phyloP scores from a whole-genome alignment of 2,113 vertebrate species.

The Gobiocypris rarus region DNA sequence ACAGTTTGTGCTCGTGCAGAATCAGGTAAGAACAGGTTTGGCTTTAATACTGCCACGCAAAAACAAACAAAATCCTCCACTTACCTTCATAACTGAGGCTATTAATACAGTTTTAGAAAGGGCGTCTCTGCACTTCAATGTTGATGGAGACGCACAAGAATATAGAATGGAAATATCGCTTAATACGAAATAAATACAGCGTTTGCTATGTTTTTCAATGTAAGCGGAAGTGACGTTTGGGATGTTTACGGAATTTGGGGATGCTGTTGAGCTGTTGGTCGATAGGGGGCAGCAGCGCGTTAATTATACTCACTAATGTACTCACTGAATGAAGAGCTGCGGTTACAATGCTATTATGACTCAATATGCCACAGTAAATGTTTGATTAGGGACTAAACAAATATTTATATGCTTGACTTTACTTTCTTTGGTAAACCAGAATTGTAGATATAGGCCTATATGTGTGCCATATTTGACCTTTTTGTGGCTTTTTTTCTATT shows the following conservation, averaged over 20 bases:
- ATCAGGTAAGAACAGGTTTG: constrained; percentile 45
- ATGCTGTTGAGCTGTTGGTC: background rate
- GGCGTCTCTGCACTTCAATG: background rate
- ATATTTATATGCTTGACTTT: background rate
- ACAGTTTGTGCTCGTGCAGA: constrained; percentile 4
- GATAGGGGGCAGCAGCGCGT: constrained; percentile 32
- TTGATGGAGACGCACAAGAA: background rate
- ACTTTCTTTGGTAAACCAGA: background rate
- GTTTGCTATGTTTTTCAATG: constrained; percentile 58
- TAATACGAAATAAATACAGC: constrained; percentile 43
- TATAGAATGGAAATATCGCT: background rate
- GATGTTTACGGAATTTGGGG: constrained; percentile 63
- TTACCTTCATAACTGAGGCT: constrained; percentile 64
- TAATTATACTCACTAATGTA: background rate
- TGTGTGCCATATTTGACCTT: background rate
- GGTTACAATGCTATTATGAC: background rate
- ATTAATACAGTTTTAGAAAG: background rate
- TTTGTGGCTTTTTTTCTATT: background rate
- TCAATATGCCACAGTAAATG: background rate
- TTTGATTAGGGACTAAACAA: background rate
- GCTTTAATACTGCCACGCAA: constrained; percentile 2
- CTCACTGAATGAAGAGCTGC: background rate
- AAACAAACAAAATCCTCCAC: constrained; percentile 37
- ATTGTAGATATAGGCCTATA: background rate
- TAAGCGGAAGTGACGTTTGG: constrained; percentile 65